These are phyloP conservation scores for Dynastes maya DNA, from an alignment of 2,888 invertebrate genomes.

Conservation along the genomic window DNA sequence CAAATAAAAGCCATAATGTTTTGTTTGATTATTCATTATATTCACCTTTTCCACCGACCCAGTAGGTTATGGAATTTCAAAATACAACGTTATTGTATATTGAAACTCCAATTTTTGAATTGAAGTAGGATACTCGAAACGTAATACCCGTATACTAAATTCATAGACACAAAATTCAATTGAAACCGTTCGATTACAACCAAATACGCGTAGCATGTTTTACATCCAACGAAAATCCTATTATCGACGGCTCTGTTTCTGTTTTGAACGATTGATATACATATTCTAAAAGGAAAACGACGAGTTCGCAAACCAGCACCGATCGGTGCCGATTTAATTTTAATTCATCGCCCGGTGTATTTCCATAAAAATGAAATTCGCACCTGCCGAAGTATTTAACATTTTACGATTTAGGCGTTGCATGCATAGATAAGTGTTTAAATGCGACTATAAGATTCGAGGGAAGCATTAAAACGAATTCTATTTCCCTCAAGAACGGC, in stretches of 20 bases:
- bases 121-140: too few species aligned
- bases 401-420: constrained; percentile 21
- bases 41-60: too few species aligned
- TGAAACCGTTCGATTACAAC: not conserved
- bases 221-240: not conserved
- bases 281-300: not conserved
- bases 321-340: not conserved
- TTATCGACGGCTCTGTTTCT: not conserved
- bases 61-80: too few species aligned
- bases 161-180: not conserved
- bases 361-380: constrained; percentile 21
- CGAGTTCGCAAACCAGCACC: not conserved
- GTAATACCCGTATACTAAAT: too few species aligned
- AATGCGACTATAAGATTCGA: not conserved
- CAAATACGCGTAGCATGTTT: not conserved
- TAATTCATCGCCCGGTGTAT: constrained; percentile 10
- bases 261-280: not conserved
- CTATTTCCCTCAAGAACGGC: too few species aligned
- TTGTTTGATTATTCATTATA: too few species aligned
- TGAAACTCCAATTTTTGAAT: too few species aligned
- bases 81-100: too few species aligned
- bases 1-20: too few species aligned
- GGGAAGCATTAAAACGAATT: not conserved
- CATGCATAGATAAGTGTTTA: constrained; percentile 13
- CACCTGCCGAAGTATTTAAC: not conserved